These are phyloP conservation scores for Hypotaenidia okinawae DNA, from an alignment of 2,797 vertebrate genomes.

Conservation along the genomic window DNA sequence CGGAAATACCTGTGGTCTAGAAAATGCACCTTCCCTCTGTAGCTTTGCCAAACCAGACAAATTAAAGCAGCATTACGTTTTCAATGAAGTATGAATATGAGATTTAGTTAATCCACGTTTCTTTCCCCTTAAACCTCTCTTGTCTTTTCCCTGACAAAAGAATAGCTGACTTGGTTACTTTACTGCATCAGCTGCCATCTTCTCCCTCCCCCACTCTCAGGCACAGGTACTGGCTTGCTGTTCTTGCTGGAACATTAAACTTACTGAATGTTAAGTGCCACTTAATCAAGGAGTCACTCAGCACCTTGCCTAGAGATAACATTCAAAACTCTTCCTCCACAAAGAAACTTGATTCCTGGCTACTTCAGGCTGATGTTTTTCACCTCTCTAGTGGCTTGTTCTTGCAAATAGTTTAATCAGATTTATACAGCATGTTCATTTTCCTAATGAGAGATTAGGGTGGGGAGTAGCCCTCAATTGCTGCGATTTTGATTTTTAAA, in stretches of 20 bases:
- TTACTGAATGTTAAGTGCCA: not conserved
- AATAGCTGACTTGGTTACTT: conserved; percentile 6
- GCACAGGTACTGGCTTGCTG: not conserved
- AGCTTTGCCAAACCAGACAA: not conserved
- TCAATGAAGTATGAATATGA: not conserved
- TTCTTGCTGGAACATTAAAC: not conserved
- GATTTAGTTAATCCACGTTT: not conserved
- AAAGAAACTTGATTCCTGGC: not conserved
- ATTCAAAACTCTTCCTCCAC: not conserved
- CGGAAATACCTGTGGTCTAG: not conserved
- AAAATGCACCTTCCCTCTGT: not conserved
- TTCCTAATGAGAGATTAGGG: not conserved
- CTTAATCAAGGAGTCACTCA: conserved; percentile 20
- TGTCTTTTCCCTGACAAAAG: not conserved
- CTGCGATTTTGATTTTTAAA: not conserved
- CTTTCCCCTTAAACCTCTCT: not conserved
- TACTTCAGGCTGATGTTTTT: conserved; percentile 6
- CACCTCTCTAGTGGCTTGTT: not conserved
- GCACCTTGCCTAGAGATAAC: not conserved
- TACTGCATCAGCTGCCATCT: not conserved
- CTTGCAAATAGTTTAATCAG: not conserved
- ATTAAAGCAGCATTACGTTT: conserved; percentile 21
- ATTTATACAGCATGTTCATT: not conserved
- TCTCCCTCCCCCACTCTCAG: not conserved
- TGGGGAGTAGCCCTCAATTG: not conserved